A percentile compares a stretch with the other conserved stretches of the same genome.
Conservation (phyloP, 2,113 vertebrate genomes). For the Haliaeetus leucogaster region DNA sequence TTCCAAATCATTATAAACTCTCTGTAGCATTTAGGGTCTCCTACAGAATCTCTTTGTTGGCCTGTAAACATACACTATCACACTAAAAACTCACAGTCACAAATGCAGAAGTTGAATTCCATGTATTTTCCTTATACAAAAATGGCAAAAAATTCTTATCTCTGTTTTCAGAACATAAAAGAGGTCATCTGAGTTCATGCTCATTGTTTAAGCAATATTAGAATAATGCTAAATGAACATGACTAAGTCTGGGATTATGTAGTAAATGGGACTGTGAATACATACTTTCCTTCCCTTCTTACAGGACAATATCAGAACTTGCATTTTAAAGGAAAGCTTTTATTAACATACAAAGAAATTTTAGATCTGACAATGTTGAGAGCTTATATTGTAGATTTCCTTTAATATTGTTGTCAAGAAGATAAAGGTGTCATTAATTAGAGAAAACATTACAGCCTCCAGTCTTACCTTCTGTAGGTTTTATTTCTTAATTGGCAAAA, state of each 20-base stretch:
- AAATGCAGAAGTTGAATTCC: neutral
- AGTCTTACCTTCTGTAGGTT: neutral
- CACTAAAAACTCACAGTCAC: neutral
- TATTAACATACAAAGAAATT: neutral
- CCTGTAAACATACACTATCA: neutral
- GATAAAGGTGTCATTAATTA: neutral
- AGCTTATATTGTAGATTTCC: neutral
- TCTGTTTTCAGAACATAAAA: neutral
- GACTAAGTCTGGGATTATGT: neutral
- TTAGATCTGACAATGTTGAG: neutral
- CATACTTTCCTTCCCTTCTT: neutral
- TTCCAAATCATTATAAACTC: neutral
- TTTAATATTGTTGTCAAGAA: neutral
- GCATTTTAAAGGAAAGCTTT: neutral
- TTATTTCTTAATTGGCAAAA: neutral
- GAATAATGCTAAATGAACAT: neutral
- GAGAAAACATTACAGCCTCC: neutral
- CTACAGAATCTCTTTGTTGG: neutral
- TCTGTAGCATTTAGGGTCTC: neutral
- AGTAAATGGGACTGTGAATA: neutral
- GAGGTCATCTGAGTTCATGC: neutral
- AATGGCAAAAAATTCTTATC: neutral
- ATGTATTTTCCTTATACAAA: neutral
- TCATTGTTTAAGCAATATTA: neutral
- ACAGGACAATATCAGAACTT: neutral